A percentile compares a stretch with the other conserved stretches of the same genome.
phyloP scores from a whole-genome alignment of 2,113 vertebrate species.

The Scytalopus superciliaris region DNA sequence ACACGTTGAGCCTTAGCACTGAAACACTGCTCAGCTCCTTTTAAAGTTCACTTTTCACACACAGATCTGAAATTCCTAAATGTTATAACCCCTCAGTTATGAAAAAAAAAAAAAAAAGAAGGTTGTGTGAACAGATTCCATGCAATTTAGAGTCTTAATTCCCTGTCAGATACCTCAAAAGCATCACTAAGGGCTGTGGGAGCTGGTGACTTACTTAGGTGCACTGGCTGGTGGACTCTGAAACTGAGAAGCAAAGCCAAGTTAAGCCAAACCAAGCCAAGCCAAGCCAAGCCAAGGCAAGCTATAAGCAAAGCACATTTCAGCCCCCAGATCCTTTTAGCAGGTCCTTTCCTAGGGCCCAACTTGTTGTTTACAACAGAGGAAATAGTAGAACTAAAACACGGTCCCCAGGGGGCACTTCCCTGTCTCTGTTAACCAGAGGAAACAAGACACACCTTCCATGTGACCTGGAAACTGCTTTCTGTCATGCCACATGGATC shows the following conservation, averaged over 20 bases:
- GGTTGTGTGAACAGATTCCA: not conserved
- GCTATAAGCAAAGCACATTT: not conserved
- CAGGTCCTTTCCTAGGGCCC: slow-evolving; percentile 10
- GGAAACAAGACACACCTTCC: slow-evolving; percentile 31
- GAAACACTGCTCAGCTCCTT: not conserved
- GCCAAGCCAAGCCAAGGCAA: not conserved
- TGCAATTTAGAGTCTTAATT: not conserved
- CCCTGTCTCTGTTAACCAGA: not conserved
- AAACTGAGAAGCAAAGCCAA: not conserved
- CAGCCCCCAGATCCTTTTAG: not conserved
- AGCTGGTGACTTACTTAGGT: not conserved
- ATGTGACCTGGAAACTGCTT: not conserved
- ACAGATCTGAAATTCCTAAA: not conserved
- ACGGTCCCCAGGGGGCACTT: not conserved
- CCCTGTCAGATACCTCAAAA: not conserved
- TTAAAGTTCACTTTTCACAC: not conserved
- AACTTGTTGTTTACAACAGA: slow-evolving; percentile 49
- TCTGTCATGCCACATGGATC: rapidly evolving
- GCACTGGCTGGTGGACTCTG: not conserved
- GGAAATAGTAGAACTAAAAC: slow-evolving; percentile 21
- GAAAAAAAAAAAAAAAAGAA: not conserved
- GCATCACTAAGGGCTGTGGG: not conserved
- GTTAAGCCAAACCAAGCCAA: not conserved
- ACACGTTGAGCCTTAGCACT: not conserved
- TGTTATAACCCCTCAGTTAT: not conserved